Percentiles rank a stretch among this genome's conserved stretches.
Evolutionary conservation across 64 coral and sea anemone genomes (phyloP).

Genomic region (Catalaphyllia jardinei): DNA sequence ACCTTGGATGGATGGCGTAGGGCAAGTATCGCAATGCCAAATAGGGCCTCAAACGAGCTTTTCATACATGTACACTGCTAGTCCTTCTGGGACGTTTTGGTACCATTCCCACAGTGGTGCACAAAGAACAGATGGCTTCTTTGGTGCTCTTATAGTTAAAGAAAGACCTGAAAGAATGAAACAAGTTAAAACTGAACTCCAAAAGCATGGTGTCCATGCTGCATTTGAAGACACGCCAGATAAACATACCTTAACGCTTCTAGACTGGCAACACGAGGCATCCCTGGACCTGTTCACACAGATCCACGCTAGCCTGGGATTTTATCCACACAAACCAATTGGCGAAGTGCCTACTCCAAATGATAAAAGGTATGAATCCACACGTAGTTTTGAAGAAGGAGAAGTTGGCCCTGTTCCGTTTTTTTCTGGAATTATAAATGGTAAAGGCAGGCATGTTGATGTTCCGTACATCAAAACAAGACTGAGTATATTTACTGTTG

Average conservation of each 20-base stretch:
- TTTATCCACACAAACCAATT: constrained; percentile 35
- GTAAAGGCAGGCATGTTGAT: constrained; percentile 58
- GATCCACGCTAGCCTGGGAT: not conserved
- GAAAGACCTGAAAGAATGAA: not conserved
- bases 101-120: constrained; percentile 65
- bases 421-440: constrained; percentile 80
- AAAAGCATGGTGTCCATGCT: not conserved
- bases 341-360: constrained; percentile 44
- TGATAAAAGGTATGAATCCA: constrained; percentile 11
- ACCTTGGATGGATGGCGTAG: constrained; percentile 79
- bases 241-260: constrained; percentile 36
- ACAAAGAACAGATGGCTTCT: constrained; percentile 64
- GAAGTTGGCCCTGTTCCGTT: constrained; percentile 55
- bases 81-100: constrained; percentile 55
- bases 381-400: constrained; percentile 32
- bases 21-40: constrained; percentile 61
- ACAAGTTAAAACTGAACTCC: not conserved
- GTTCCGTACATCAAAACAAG: constrained; percentile 28
- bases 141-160: constrained; percentile 49
- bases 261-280: constrained; percentile 59
- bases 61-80: constrained; percentile 43
- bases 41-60: constrained; percentile 53
- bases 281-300: constrained; percentile 50
- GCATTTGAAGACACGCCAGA: constrained; percentile 27
- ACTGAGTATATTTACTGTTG: constrained; percentile 67